Evolutionary conservation across 2,113 vertebrate species (phyloP), one percentile per base, ranked within the genome.

Genomic region (Oreochromis spilurus): DNA sequence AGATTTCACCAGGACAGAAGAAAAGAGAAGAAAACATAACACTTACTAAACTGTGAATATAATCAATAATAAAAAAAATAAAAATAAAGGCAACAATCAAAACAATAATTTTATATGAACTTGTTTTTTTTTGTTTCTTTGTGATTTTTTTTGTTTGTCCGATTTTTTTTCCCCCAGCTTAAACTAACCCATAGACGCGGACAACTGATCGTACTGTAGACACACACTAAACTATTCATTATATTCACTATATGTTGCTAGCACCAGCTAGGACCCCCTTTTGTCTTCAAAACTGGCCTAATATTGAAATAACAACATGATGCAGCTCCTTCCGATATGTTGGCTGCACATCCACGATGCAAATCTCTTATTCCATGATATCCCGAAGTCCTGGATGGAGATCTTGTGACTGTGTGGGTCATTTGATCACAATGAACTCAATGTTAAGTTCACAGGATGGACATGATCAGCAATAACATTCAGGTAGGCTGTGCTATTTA

Each of bases 111-210:
- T 67, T 40, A 70, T 1, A 43, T 16, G 12, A 70, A 43, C 65
- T 38, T 70, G 36, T 40, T 70, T 43, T 67, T 67, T 13, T 43
- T 70, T 36, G 36, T 70, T 40, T 67, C 12, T 21, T 21, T 43
- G 11, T 67, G 62, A 16, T 16, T 0, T 0, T 40, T 58, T 36
- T 67, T 67, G 60, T 36, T 62, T 62, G 16, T 19, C n/a, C 0
- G 2, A 7, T 12, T 12, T n/a, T 19, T 4, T 2, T 0, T 10
- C 60, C 38, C 62, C 12, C 4, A 70, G 36, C 36, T 24, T 70
- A 40, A 43, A 2, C 38, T 16, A 70, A 70, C 3, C 65, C 7
- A 70, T 16, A 43, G 65, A 6, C n/a, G 24, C 0, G 12, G 38
- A 70, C 21, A 70, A 9, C 13, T 45, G 0, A 72, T 45, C 10